These are phyloP conservation scores for Drosophila nr. perissopoda DNA, from an alignment of 2,888 invertebrate species.

Conservation along the genomic window DNA sequence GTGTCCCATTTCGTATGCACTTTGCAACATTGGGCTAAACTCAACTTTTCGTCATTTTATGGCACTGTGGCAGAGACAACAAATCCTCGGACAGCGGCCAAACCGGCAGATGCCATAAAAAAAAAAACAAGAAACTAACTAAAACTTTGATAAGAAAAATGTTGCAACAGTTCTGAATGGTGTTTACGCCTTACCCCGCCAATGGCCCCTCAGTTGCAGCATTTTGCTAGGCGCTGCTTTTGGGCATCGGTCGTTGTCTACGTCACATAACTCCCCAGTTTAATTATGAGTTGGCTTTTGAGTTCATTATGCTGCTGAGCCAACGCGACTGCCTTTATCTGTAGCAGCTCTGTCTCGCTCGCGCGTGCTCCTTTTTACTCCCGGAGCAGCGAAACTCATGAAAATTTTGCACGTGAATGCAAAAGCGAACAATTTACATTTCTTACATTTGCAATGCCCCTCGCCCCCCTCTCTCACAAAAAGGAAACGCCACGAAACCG, in stretches of 20 bases:
- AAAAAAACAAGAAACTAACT: background rate
- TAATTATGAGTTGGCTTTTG: constrained; percentile 78
- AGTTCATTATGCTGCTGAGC: constrained; percentile 74
- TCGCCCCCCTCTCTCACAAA: constrained; percentile 1
- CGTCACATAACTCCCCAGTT: constrained; percentile 81
- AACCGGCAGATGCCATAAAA: background rate
- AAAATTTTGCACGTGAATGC: constrained; percentile 78
- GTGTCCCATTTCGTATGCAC: constrained; percentile 57
- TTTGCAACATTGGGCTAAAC: constrained; percentile 40
- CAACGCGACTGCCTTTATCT: constrained; percentile 47
- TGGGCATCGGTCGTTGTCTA: constrained; percentile 60
- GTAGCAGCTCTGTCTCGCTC: background rate
- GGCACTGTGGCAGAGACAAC: constrained; percentile 29
- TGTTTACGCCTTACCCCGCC: constrained; percentile 7
- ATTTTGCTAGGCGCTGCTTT: constrained; percentile 16
- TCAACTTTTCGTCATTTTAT: constrained; percentile 59
- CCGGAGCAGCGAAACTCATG: constrained; percentile 61
- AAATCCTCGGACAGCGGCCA: constrained; percentile 50
- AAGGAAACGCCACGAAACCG: constrained; percentile 15
- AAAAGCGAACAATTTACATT: constrained; percentile 77
- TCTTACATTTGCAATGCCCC: constrained; percentile 70
- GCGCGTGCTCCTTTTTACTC: constrained; percentile 32
- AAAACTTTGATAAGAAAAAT: constrained; percentile 51
- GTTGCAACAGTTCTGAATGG: constrained; percentile 51
- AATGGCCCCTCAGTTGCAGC: constrained; percentile 10